Evolutionary conservation across 2,797 vertebrate species (phyloP), one percentile per base, ranked within the genome.

Genomic region (Antennarius maculatus): DNA sequence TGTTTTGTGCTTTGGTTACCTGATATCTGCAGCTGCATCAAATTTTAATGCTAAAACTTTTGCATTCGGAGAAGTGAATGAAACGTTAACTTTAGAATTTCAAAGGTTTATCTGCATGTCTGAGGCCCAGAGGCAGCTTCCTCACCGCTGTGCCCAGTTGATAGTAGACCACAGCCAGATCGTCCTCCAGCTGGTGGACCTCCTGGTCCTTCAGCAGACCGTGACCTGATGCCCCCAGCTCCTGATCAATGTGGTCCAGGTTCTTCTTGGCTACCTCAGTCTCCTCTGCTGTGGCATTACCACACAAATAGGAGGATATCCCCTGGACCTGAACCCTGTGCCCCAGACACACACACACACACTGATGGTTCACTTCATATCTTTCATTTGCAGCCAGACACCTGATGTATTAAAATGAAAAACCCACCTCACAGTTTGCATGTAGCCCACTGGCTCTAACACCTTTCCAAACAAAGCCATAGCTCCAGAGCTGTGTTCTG

Each of bases 401-500:
- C 4, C 3, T 3, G 10, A 13, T 41, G 43, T 29, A 14, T 43
- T 18, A 4, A 54, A 48, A 54, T 31, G 6, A n/a, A 37, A 52
- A 4, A 65, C 84, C 60, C 72, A 87, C 87, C 85, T 87, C 67
- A 92, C 79, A 18, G 92, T 88, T 71, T 93, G 92, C 81, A 93
- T 91, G 82, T 90, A 93, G 66, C 88, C 90, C 37, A 89, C 90
- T 4, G 93, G 92, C 73, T 94, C 93, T 74, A 93, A 80, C 39
- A 91, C 85, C 80, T 92, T 93, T 17, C 89, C 90, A 68, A 93
- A 93, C 64, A 92, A 86, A 1, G 92, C 86, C 93, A 93, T 94
- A 69, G 28, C 54, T 63, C 31, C 29, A 14, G 31, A 60, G 18
- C 65, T 60, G 28, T 10, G 1, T 43, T 17, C 23, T 37, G 31